Base-by-base conservation (phyloP, 2,888 invertebrate species). In the Ecliptopera silaceata region DNA sequence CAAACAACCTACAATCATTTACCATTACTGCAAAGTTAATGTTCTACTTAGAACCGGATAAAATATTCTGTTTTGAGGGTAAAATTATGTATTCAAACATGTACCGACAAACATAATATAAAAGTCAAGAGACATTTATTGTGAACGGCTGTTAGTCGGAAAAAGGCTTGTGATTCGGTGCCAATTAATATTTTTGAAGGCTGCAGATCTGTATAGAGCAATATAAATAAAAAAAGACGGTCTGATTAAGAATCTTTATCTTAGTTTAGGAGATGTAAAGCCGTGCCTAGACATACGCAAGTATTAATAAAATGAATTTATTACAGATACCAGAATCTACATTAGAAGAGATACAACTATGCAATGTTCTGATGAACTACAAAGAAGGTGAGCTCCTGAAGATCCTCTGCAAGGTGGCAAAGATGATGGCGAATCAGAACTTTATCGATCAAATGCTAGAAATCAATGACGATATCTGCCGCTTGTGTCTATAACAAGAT, bases 381-480 rank as follows among this genome's bases (percentile, higher is more conserved):
- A 91, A 92, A 45, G 91, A 92, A 58, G 93, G 93, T 4, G 92
- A 93, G 62, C 88, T 97, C 42, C 84, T 93, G 49, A 85, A 90
- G 57, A 92, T 95, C 56, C 91, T 97, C 62, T 92, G 92, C 69
- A 92, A 93, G 56, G 87, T 96, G 50, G 94, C 95, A 15, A 91
- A 91, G 61, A 93, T 96, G 48, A 92, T 96, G 75, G 86, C 92
- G 46, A 95, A 97, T 82, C 92, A 94, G 68, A 87, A 92, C 58
- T 97, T 96, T 80, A 92, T 96, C 70, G 92, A 92, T 46, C 96
- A 97, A 84, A 91, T 96, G 74, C 88, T 96, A 66, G 93, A 94
- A 69, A 96, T 97, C 75, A 97, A 97, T 86, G 93, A 95, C 64
- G 94, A 95, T 76, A 96, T 97, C 79, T 95, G 95, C 82, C 93